Conservation (phyloP, 2,888 invertebrate species). For the Leptogaster cylindrica region DNA sequence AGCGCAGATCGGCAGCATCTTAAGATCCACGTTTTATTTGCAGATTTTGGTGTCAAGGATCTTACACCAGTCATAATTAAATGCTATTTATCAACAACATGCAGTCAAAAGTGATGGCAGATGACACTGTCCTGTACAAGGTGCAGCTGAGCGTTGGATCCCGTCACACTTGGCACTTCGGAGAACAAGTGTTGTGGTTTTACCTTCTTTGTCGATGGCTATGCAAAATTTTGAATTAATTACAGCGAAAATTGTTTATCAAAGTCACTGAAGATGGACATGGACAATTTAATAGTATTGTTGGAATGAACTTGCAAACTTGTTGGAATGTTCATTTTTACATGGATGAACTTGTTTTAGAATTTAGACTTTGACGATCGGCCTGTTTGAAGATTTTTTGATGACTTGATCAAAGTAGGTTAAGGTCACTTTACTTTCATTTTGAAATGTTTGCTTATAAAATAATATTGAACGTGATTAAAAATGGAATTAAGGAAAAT, state of each 20-base stretch:
- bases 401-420: background rate
- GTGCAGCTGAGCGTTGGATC: too few species aligned
- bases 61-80: constrained; percentile 12
- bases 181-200: too few species aligned
- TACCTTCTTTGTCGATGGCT: background rate
- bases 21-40: constrained; percentile 23
- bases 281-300: too few species aligned
- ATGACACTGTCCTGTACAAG: too few species aligned
- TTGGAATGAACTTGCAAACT: background rate
- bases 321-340: background rate
- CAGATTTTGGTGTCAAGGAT: constrained; percentile 29
- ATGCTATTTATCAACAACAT: constrained; percentile 19
- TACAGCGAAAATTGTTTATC: too few species aligned
- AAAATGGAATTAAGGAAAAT: too few species aligned
- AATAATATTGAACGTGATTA: too few species aligned
- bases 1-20: background rate
- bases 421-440: background rate
- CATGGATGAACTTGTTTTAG: background rate
- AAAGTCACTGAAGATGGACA: too few species aligned
- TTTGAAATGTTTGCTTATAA: background rate
- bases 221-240: background rate
- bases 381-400: too few species aligned
- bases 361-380: too few species aligned
- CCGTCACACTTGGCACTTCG: too few species aligned
- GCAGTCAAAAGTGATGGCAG: background rate